A percentile compares a stretch with the other conserved stretches of the same genome.
phyloP scores from a whole-genome alignment of 2,888 invertebrate species.

The Trichogramma dendrolimi region DNA sequence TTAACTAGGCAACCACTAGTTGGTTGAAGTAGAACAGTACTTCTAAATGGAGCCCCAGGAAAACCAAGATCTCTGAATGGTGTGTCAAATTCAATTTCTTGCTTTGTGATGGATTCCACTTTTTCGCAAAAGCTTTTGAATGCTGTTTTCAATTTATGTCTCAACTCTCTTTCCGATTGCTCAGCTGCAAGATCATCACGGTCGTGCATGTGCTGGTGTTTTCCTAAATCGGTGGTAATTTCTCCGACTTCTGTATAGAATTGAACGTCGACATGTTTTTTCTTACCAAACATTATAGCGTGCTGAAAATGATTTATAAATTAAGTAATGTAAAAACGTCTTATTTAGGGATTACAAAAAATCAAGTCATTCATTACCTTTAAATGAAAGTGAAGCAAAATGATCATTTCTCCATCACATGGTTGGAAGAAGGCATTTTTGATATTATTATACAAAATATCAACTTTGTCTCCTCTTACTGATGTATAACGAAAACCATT shows the following conservation, averaged over 20 bases:
- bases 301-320: conserved; percentile 57
- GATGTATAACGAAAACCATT: conserved; percentile 98
- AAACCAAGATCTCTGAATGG: conserved; percentile 98
- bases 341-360: background rate
- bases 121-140: conserved; percentile 99
- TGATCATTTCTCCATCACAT: conserved; percentile 99
- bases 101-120: conserved; percentile 90
- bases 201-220: conserved; percentile 99
- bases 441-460: conserved; percentile 98
- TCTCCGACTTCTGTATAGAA: conserved; percentile 99
- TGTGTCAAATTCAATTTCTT: conserved; percentile 96
- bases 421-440: conserved; percentile 99
- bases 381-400: conserved; percentile 95
- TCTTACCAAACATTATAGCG: conserved; percentile 99
- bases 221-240: conserved; percentile 98
- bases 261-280: conserved; percentile 98
- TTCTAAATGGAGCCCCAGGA: conserved; percentile 94
- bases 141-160: conserved; percentile 94
- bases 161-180: conserved; percentile 93
- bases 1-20: conserved; percentile 97
- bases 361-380: conserved; percentile 58
- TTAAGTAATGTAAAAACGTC: conserved; percentile 2
- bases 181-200: conserved; percentile 97
- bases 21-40: conserved; percentile 92
- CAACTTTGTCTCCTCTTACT: conserved; percentile 98